phyloP scores from a whole-genome alignment of 1,140 invertebrate species.

The Carposina sasakii region DNA sequence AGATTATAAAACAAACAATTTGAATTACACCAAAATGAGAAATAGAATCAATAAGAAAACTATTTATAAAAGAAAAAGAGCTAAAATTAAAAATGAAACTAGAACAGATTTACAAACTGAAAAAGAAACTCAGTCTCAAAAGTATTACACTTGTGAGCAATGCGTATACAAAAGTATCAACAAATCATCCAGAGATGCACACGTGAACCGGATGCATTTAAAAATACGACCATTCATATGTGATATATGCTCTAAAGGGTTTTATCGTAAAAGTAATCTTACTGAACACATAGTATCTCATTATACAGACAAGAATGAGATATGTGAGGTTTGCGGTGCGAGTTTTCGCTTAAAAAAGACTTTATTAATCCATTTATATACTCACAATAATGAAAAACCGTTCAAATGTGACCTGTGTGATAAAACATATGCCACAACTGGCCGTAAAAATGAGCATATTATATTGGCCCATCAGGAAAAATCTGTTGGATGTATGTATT shows the following conservation, averaged over 20 bases:
- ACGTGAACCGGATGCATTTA: constrained; percentile 47
- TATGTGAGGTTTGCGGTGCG: constrained; percentile 47
- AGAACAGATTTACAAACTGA: too few relatives aligned
- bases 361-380: constrained; percentile 40
- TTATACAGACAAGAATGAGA: constrained; percentile 28
- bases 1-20: too few relatives aligned
- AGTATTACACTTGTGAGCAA: constrained; percentile 28
- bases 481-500: constrained; percentile 34
- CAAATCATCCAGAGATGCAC: constrained; percentile 40
- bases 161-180: constrained; percentile 41
- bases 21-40: too few relatives aligned
- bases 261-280: constrained; percentile 48
- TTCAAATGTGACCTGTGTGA: constrained; percentile 44
- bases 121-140: constrained; percentile 11
- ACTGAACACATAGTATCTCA: constrained; percentile 39
- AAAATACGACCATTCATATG: constrained; percentile 37
- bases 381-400: constrained; percentile 39
- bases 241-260: constrained; percentile 41
- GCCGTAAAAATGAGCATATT: constrained; percentile 45
- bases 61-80: too few relatives aligned
- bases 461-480: constrained; percentile 43
- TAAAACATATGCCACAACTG: constrained; percentile 40
- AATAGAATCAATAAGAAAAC: too few relatives aligned
- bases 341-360: constrained; percentile 39
- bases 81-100: constrained; percentile 15